phyloP scores from a whole-genome alignment of 2,888 invertebrate genomes.

The Sinelater perroti region DNA sequence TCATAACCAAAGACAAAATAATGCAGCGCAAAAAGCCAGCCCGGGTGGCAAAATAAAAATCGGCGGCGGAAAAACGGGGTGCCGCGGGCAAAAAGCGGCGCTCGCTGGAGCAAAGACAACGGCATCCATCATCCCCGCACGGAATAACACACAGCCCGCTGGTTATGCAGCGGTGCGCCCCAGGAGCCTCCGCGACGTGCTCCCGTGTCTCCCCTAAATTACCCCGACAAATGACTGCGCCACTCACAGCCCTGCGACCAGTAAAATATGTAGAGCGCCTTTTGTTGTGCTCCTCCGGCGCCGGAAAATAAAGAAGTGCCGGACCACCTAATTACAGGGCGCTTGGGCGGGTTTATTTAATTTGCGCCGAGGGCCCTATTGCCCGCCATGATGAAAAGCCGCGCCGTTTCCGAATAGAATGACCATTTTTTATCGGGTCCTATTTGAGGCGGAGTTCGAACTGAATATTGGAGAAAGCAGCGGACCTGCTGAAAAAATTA shows the following conservation, averaged over 20 bases:
- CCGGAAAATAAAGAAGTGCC: constrained; percentile 40
- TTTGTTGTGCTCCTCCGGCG: constrained; percentile 34
- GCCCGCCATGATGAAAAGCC: constrained; percentile 23
- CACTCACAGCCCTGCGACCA: constrained; percentile 37
- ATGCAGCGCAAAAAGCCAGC: no score
- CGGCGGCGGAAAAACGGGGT: no score
- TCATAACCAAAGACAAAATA: no score
- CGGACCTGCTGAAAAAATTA: no score
- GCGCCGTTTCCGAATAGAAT: constrained; percentile 22
- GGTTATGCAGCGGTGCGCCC: constrained; percentile 34
- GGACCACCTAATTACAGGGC: constrained; percentile 41
- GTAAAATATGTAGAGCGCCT: constrained; percentile 40
- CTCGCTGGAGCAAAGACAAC: constrained; percentile 38
- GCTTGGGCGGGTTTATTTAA: constrained; percentile 30
- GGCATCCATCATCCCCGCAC: constrained; percentile 38
- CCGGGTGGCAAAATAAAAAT: no score
- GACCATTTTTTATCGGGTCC: constrained; percentile 29
- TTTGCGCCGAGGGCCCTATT: constrained; percentile 28
- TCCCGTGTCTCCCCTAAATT: constrained; percentile 36
- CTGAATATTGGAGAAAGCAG: no score
- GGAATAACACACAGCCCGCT: constrained; percentile 30
- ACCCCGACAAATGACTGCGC: constrained; percentile 41
- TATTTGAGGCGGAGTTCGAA: constrained; percentile 22
- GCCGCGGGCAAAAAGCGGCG: no score
- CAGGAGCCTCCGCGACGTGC: constrained; percentile 19